phyloP scores from a whole-genome alignment of 2,797 vertebrate genomes.

The Mus spretus region DNA sequence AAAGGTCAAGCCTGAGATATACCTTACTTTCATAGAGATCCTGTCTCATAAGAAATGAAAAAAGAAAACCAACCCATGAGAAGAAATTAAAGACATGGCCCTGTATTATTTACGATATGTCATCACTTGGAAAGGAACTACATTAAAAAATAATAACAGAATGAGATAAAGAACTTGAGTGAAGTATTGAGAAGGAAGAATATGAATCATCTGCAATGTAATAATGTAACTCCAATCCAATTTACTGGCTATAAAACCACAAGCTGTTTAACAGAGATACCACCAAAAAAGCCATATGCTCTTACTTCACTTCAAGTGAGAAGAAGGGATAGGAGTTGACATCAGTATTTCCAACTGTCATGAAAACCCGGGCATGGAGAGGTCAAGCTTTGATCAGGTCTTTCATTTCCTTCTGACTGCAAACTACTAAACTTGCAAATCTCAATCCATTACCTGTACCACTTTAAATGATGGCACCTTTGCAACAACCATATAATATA shows the following conservation, averaged over 20 bases:
- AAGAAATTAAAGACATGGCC: background rate
- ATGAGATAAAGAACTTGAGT: background rate
- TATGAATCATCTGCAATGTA: background rate
- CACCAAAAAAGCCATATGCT: background rate
- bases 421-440: slow-evolving; percentile 7
- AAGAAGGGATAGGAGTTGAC: background rate
- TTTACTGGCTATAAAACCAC: background rate
- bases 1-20: background rate
- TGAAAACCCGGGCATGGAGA: slow-evolving; percentile 13
- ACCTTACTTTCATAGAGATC: background rate
- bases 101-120: background rate
- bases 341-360: slow-evolving; percentile 33
- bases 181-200: background rate
- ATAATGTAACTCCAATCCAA: background rate
- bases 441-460: background rate
- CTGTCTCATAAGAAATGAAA: background rate
- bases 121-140: background rate
- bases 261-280: background rate
- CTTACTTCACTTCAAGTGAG: background rate
- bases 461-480: background rate
- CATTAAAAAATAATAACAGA: background rate
- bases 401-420: slow-evolving; percentile 37
- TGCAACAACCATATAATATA: background rate
- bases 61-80: background rate
- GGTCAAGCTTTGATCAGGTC: background rate